Conservation (phyloP, 2,888 invertebrate genomes). For the Agrotis puta region DNA sequence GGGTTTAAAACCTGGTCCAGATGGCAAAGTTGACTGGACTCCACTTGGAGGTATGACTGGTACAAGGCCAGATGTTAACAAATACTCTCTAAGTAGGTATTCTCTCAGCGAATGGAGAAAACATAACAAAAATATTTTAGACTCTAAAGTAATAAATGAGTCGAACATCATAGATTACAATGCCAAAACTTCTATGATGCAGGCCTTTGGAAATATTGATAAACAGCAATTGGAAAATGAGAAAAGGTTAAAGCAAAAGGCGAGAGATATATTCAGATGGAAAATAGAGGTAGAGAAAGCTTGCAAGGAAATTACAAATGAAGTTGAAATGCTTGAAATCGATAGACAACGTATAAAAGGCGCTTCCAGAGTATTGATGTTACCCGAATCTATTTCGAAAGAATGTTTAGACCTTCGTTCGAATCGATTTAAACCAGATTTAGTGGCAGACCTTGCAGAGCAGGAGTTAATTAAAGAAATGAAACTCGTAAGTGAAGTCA, state of each 20-base stretch:
- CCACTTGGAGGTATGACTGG: slow-evolving; percentile 93
- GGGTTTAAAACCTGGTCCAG: slow-evolving; percentile 92
- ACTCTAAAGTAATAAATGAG: slow-evolving; percentile 87
- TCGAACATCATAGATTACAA: slow-evolving; percentile 92
- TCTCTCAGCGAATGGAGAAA: slow-evolving; percentile 94
- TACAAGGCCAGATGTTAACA: slow-evolving; percentile 94
- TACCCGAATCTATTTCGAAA: slow-evolving; percentile 94
- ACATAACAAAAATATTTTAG: slow-evolving; percentile 90
- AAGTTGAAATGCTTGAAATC: slow-evolving; percentile 93
- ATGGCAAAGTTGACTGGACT: slow-evolving; percentile 94
- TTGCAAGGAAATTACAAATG: slow-evolving; percentile 93
- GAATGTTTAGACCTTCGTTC: slow-evolving; percentile 94
- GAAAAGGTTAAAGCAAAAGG: slow-evolving; percentile 92
- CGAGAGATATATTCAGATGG: slow-evolving; percentile 94
- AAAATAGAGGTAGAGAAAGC: slow-evolving; percentile 94
- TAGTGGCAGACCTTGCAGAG: slow-evolving; percentile 94
- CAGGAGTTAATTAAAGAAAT: slow-evolving; percentile 95
- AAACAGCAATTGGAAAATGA: slow-evolving; percentile 93
- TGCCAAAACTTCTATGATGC: slow-evolving; percentile 92
- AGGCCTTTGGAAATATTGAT: slow-evolving; percentile 92
- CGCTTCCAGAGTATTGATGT: slow-evolving; percentile 92
- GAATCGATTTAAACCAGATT: slow-evolving; percentile 93
- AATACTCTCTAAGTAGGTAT: slow-evolving; percentile 94
- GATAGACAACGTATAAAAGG: slow-evolving; percentile 93
- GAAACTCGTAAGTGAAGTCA: slow-evolving; percentile 93